These are phyloP conservation scores for Drosophila aldrichi DNA, from an alignment of 2,888 invertebrate genomes.

Conservation along the genomic window DNA sequence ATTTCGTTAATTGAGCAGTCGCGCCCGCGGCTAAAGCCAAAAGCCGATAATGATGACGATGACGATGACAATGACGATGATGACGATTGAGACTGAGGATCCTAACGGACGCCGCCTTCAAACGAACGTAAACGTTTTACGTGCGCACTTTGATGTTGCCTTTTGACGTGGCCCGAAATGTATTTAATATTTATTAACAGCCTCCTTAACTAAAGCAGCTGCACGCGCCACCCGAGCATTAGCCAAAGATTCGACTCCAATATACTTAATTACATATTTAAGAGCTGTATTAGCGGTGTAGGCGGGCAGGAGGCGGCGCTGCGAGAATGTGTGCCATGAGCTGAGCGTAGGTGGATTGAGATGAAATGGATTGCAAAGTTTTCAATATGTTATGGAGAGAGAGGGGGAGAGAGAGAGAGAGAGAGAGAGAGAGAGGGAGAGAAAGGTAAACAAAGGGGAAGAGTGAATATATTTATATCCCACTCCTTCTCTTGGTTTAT, in stretches of 20 bases:
- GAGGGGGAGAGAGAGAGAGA: too few species aligned
- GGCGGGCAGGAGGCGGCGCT: not conserved
- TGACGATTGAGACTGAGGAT: not conserved
- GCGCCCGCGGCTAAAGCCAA: slow-evolving; percentile 57
- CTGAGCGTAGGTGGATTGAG: not conserved
- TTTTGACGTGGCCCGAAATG: slow-evolving; percentile 47
- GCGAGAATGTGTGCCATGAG: not conserved
- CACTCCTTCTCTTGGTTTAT: too few species aligned
- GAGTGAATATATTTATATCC: too few species aligned
- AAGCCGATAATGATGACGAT: slow-evolving; percentile 29
- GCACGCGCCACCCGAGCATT: slow-evolving; percentile 24
- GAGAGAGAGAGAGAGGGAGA: not conserved
- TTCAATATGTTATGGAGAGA: not conserved
- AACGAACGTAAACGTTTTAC: slow-evolving; percentile 38
- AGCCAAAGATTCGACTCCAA: slow-evolving; percentile 22
- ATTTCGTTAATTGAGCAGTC: slow-evolving; percentile 75
- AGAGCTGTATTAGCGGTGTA: not conserved
- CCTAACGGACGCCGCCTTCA: too few species aligned
- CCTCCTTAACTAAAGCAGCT: slow-evolving; percentile 32
- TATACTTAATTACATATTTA: slow-evolving; percentile 43
- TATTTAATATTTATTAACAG: slow-evolving; percentile 62
- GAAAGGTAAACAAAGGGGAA: not conserved
- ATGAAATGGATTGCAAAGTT: slow-evolving; percentile 1
- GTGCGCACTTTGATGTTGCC: slow-evolving; percentile 55
- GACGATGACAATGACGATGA: slow-evolving; percentile 19